Conservation (phyloP, 2,888 invertebrate genomes). For the Drosophila melanocephala region DNA sequence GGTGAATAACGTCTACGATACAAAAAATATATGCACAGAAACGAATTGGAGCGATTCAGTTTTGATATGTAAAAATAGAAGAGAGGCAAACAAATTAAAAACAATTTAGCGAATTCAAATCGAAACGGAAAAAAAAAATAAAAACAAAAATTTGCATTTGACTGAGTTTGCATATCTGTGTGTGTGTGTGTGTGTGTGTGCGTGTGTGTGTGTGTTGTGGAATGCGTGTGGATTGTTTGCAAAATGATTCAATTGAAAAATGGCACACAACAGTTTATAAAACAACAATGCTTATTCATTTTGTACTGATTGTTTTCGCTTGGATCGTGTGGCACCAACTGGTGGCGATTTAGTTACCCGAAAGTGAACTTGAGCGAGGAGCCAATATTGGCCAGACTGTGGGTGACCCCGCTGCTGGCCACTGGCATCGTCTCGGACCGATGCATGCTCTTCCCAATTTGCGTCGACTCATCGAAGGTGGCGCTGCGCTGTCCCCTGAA, state of each 20-base stretch:
- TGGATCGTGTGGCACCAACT: not conserved
- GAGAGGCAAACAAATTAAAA: slow-evolving; percentile 47
- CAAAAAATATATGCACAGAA: slow-evolving; percentile 65
- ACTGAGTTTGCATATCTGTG: slow-evolving; percentile 9
- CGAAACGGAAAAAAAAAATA: slow-evolving; percentile 5
- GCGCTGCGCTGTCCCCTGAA: slow-evolving; percentile 88
- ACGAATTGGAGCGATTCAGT: slow-evolving; percentile 67
- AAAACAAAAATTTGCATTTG: slow-evolving; percentile 13
- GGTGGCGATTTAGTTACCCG: slow-evolving; percentile 87
- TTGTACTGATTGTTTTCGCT: slow-evolving; percentile 3
- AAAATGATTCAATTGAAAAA: slow-evolving; percentile 28
- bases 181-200: slow-evolving; percentile 20
- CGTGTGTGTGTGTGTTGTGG: slow-evolving; percentile 27
- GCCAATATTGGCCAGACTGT: slow-evolving; percentile 92
- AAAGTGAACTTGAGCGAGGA: slow-evolving; percentile 94
- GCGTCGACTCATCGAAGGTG: slow-evolving; percentile 87
- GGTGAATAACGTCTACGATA: slow-evolving; percentile 93
- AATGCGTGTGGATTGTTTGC: slow-evolving; percentile 29
- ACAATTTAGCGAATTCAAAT: slow-evolving; percentile 5
- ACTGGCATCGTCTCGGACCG: slow-evolving; percentile 92
- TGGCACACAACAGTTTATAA: slow-evolving; percentile 29
- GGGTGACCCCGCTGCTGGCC: slow-evolving; percentile 88
- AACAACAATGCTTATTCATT: slow-evolving; percentile 17
- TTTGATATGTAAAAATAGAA: slow-evolving; percentile 56
- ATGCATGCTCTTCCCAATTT: slow-evolving; percentile 87